Evolutionary conservation across 2,113 vertebrate genomes (phyloP).

Genomic region (Ochotona princeps): DNA sequence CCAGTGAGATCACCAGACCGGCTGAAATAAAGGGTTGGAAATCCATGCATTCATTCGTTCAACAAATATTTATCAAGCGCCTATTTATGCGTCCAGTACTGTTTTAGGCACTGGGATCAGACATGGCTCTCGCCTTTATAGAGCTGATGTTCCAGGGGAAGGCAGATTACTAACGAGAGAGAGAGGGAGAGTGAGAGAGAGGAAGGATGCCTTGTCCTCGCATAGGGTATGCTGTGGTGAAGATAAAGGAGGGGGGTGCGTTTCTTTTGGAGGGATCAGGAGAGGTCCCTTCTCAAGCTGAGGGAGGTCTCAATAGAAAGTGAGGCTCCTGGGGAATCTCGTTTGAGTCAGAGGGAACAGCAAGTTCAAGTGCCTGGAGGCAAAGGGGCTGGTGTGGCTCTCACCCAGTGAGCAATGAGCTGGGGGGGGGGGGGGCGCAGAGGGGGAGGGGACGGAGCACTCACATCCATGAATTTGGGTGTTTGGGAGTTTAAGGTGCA

Average conservation of each 20-base stretch:
- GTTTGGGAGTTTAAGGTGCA: background rate
- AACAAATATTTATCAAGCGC: constrained; percentile 62
- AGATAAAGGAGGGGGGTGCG: background rate
- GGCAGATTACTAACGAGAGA: constrained; percentile 14
- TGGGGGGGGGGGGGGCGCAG: no score
- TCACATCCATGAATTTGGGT: background rate
- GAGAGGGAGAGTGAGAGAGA: background rate
- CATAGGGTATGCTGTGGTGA: background rate
- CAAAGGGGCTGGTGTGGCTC: background rate
- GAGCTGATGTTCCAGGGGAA: constrained; percentile 35
- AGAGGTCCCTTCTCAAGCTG: background rate
- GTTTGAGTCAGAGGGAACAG: background rate
- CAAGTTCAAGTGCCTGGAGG: background rate
- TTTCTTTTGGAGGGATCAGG: background rate
- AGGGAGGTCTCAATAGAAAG: background rate
- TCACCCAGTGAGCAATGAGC: background rate
- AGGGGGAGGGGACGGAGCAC: background rate
- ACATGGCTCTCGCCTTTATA: background rate
- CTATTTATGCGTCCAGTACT: constrained; percentile 46
- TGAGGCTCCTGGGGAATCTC: background rate
- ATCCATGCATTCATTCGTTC: constrained; percentile 59
- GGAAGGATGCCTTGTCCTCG: background rate
- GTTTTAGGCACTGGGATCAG: constrained; percentile 54
- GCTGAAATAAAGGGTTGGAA: constrained; percentile 62
- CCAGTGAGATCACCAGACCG: constrained; percentile 68